Evolutionary conservation across 2,113 vertebrate species (phyloP), one percentile per base, ranked within the genome.

Genomic region (Aix galericulata): DNA sequence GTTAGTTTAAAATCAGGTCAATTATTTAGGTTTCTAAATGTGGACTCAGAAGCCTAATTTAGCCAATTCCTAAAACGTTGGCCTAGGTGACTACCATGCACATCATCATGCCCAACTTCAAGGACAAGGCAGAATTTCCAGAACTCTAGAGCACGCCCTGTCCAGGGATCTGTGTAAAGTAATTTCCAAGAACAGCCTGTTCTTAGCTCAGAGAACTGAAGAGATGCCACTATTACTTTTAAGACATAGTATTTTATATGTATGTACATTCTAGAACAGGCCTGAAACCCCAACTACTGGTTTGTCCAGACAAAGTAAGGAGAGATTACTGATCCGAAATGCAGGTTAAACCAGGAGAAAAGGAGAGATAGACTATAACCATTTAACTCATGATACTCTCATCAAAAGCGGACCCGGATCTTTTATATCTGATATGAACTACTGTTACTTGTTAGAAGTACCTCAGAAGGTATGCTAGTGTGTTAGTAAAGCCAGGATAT

Each of bases 1-100:
- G 74, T 88, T 66, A 59, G 58, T 69, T 93, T 62, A 68, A 82
- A 97, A 97, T 42, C 25, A 93, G 92, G 92, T 67, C 92, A 92
- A 17, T 79, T 84, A 89, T 50, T 95, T 77, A 58, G 69, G 73
- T 73, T 92, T 86, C 92, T 68, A 86, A 82, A 69, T 1, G 13
- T 53, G 40, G 67, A 72, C 26, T 86, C 58, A 26, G 36, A 90
- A 74, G 32, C 2, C 86, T 91, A 94, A 91, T 89, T 92, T 79
- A 94, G 48, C 25, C 36, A 23, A 62, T 88, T 93, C 69, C 62
- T 62, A 82, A 89, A 93, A 60, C 69, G 77, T 21, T 66, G 53
- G 64, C 56, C 44, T 86, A 36, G 2, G 14, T 84, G 36, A 67
- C 52, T 72, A 17, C 15, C 72, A 23, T 8, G 36, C 20, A 16